Evolutionary conservation across 2,113 vertebrate genomes (phyloP).

Genomic region (Cephalopholis sonnerati): DNA sequence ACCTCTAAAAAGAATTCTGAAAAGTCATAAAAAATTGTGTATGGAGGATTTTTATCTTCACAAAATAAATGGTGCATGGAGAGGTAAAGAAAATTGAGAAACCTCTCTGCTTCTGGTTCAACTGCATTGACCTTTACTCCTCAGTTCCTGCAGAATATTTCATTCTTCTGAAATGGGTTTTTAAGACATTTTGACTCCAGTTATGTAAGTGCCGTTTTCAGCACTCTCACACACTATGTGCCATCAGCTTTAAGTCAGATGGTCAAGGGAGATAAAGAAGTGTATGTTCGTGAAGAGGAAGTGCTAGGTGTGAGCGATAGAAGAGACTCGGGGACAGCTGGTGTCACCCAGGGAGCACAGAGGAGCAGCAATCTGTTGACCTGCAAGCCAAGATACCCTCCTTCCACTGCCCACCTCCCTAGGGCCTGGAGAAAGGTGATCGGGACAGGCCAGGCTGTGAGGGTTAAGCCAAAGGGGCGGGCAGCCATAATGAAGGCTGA

Average conservation of each 20-base stretch:
- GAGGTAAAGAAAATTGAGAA: not conserved
- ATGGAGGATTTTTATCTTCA: not conserved
- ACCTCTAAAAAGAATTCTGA: not conserved
- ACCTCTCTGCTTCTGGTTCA: not conserved
- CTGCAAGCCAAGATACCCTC: slow-evolving; percentile 29
- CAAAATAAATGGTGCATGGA: not conserved
- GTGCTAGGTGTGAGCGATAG: not conserved
- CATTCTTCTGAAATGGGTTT: slow-evolving; percentile 27
- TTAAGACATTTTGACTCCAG: slow-evolving; percentile 21
- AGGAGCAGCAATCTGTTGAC: slow-evolving; percentile 62
- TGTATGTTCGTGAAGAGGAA: slow-evolving; percentile 10
- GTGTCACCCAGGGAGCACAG: slow-evolving; percentile 52
- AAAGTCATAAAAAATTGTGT: slow-evolving; percentile 17
- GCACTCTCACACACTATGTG: not conserved
- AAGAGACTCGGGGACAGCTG: slow-evolving; percentile 61
- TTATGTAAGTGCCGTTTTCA: slow-evolving; percentile 20
- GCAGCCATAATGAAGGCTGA: slow-evolving; percentile 53
- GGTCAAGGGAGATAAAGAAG: not conserved
- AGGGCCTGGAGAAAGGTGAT: slow-evolving; percentile 32
- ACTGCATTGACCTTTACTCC: slow-evolving; percentile 8
- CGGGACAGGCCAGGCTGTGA: slow-evolving; percentile 4
- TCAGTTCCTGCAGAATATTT: slow-evolving; percentile 12
- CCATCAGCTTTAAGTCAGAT: not conserved
- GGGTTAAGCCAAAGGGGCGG: slow-evolving; percentile 37
- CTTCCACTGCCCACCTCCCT: slow-evolving; percentile 13